Percentiles rank a stretch among this genome's conserved stretches.
Evolutionary conservation across 1,140 invertebrate species (phyloP).

Genomic region (Adoxophyes honmai): DNA sequence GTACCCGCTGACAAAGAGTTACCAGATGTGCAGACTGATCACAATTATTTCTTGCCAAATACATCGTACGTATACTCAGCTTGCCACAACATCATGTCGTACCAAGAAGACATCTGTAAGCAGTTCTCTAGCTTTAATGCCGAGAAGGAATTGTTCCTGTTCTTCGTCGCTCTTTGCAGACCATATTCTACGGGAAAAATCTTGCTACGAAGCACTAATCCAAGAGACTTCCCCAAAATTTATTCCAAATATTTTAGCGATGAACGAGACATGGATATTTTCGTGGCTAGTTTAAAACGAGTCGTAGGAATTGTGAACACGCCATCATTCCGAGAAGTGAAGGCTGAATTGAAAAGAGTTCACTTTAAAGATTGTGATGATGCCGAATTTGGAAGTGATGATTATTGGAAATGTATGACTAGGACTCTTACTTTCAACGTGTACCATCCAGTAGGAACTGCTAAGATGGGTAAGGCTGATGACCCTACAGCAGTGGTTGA

Average conservation of each 20-base stretch:
- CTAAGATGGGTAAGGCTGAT: conserved; percentile 86
- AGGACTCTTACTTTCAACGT: conserved; percentile 61
- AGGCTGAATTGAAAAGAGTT: conserved; percentile 58
- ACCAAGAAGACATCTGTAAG: conserved; percentile 87
- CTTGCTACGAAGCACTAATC: conserved; percentile 81
- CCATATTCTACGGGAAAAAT: conserved; percentile 57
- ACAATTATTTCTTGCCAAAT: conserved; percentile 80
- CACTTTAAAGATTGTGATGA: conserved; percentile 50
- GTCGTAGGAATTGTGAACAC: conserved; percentile 51
- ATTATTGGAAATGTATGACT: conserved; percentile 66
- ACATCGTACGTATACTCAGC: conserved; percentile 43
- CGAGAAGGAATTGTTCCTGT: conserved; percentile 56
- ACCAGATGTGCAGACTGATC: conserved; percentile 81
- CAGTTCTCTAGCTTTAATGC: conserved; percentile 79
- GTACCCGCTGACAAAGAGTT: conserved; percentile 73
- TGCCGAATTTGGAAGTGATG: conserved; percentile 41
- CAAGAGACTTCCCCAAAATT: conserved; percentile 81
- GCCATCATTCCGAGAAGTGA: conserved; percentile 36
- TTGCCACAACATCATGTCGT: conserved; percentile 46
- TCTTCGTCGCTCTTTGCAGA: conserved; percentile 57
- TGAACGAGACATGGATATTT: conserved; percentile 49
- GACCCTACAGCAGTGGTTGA: conserved; percentile 87
- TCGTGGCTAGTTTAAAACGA: conserved; percentile 45
- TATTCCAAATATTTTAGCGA: conserved; percentile 64
- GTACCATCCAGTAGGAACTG: conserved; percentile 81